Base-by-base conservation (phyloP, 2,888 invertebrate genomes). In the Iselma pallidipennis region DNA sequence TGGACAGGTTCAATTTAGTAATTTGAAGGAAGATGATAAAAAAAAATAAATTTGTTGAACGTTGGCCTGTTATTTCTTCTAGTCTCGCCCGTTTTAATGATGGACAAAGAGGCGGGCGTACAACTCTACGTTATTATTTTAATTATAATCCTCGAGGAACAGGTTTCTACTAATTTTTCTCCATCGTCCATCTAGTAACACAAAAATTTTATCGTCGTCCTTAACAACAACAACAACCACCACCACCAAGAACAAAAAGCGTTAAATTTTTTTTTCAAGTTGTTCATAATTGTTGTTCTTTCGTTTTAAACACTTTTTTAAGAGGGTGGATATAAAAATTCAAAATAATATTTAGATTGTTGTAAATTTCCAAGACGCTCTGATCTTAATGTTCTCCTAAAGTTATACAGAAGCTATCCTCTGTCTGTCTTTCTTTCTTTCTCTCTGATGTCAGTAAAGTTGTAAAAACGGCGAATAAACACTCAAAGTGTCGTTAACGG, bases 51-150 rank as follows among this genome's bases (percentile, higher is more conserved):
- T n/a, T n/a, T n/a, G 54, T 49, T 21, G 37, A 61, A 49, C 49
- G 29, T 49, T 48, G 37, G 48, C 33, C 61, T 31, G 49, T 49
- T 54, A 59, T 54, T 59, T 54, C 55, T 33, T n/a, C n/a, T 53
- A 59, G 55, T 53, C 55, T 57, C 45, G 57, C 48, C 45, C 45
- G 23, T 58, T 59, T 58, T 61, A 66, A 67, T 69, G 67, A 69
- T 66, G 60, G 55, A 65, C 65, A 66, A 61, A 52, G 66, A 68
- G 49, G 62, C 53, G 37, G 55, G 55, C 60, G 57, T 53, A 53
- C 57, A 63, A 52, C 51, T 61, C 66, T 62, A 51, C 63, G 67
- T 70, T 70, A 70, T 70, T 70, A 70, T 66, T 68, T 68, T 70
- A 70, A 70, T 70, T 70, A 68, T 66, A 65, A 70, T 61, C 70